phyloP scores from a whole-genome alignment of 2,113 vertebrate species.

The Spea bombifrons region DNA sequence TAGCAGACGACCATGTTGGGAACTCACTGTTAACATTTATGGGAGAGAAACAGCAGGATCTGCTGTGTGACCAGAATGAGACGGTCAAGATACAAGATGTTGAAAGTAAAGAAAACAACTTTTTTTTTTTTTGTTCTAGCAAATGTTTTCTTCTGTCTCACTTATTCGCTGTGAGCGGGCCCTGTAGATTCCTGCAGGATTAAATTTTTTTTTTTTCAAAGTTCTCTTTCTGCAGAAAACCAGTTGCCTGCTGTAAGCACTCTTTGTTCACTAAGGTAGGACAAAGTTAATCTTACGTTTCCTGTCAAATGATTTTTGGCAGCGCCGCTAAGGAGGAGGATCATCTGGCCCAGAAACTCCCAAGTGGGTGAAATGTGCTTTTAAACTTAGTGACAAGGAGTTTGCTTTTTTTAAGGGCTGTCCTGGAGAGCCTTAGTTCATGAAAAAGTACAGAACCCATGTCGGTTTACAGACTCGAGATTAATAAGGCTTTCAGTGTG shows the following conservation, averaged over 20 bases:
- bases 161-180: constrained; percentile 63
- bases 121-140: constrained; percentile 46
- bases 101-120: constrained; percentile 67
- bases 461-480: not conserved
- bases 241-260: constrained; percentile 75
- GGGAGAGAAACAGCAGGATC: constrained; percentile 64
- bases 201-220: constrained; percentile 57
- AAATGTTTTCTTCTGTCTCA: constrained; percentile 37
- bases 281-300: constrained; percentile 96
- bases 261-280: constrained; percentile 96
- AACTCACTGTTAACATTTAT: constrained; percentile 73
- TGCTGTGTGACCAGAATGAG: constrained; percentile 62
- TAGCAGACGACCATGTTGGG: constrained; percentile 80
- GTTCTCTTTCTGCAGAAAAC: constrained; percentile 66
- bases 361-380: constrained; percentile 57
- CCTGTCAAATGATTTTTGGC: constrained; percentile 95
- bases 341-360: constrained; percentile 56
- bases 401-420: constrained; percentile 25
- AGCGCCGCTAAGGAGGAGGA: constrained; percentile 63
- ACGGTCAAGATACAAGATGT: constrained; percentile 66
- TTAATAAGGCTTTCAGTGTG: not conserved
- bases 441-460: not conserved
- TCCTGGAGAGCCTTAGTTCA: not conserved
- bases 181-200: constrained; percentile 70
- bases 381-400: constrained; percentile 66